A percentile compares a stretch with the other conserved stretches of the same genome.
phyloP scores from a whole-genome alignment of 2,888 invertebrate species.

The Limnephilus rhombicus region DNA sequence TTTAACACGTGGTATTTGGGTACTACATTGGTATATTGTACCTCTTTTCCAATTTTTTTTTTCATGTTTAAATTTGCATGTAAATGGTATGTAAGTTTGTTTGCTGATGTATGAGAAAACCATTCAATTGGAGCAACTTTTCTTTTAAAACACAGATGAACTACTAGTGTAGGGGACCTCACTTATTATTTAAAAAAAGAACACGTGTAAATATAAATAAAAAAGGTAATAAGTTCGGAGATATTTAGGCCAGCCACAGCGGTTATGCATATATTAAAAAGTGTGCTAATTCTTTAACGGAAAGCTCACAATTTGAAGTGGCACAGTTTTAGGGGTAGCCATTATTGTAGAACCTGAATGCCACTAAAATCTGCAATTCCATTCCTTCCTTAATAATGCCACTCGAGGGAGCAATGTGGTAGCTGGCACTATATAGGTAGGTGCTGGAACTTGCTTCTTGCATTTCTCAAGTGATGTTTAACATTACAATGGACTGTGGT shows the following conservation, averaged over 20 bases:
- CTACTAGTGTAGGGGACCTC: too few relatives aligned
- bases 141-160: too few relatives aligned
- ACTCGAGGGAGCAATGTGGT: not conserved
- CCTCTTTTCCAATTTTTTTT: not conserved
- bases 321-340: constrained; percentile 8
- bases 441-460: not conserved
- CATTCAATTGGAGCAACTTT: not conserved
- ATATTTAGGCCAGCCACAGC: not conserved
- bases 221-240: not conserved
- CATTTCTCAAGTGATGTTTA: constrained; percentile 23
- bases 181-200: too few relatives aligned
- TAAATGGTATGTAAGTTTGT: not conserved
- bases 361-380: constrained; percentile 59
- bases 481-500: constrained; percentile 34
- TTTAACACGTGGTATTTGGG: too few relatives aligned
- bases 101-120: not conserved
- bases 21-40: too few relatives aligned
- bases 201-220: too few relatives aligned
- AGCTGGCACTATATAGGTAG: not conserved
- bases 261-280: not conserved
- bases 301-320: not conserved
- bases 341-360: constrained; percentile 51
- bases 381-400: constrained; percentile 62
- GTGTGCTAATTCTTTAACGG: not conserved
- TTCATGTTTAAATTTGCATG: not conserved